Conservation (phyloP, 2,797 vertebrate genomes). For the Apogon talboti region DNA sequence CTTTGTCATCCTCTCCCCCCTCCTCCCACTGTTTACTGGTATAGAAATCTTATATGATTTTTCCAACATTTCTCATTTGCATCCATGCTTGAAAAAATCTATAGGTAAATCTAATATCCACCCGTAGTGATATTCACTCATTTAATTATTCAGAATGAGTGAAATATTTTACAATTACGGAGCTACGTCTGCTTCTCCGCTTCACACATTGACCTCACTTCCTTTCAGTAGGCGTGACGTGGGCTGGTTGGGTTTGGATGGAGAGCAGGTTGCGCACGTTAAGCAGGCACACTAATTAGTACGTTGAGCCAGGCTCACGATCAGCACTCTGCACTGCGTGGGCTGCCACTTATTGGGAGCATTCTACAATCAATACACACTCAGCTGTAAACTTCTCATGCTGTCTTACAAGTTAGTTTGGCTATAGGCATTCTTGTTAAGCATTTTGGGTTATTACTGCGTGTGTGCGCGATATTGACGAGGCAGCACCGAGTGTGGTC, state of each 20-base stretch:
- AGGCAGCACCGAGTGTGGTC: constrained; percentile 39
- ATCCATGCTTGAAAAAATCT: constrained; percentile 44
- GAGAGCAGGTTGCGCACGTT: constrained; percentile 36
- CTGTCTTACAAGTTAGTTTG: constrained; percentile 54
- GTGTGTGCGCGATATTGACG: constrained; percentile 43
- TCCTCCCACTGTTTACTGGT: constrained; percentile 2
- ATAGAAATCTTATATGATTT: constrained; percentile 10
- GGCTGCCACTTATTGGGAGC: constrained; percentile 63
- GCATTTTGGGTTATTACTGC: constrained; percentile 30
- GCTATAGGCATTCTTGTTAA: constrained; percentile 57
- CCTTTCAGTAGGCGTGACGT: constrained; percentile 39
- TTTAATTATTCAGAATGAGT: constrained; percentile 40
- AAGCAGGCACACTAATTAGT: constrained; percentile 68
- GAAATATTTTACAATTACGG: constrained; percentile 51
- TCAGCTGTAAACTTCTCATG: constrained; percentile 47
- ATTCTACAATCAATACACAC: constrained; percentile 54
- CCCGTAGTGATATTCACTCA: constrained; percentile 32
- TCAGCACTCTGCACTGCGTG: constrained; percentile 45
- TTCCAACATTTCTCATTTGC: constrained; percentile 24
- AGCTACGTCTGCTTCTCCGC: constrained; percentile 32
- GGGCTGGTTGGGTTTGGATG: constrained; percentile 36
- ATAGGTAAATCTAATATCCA: constrained; percentile 21
- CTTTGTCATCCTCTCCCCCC: neutral
- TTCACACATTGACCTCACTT: constrained; percentile 44
- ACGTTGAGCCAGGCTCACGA: constrained; percentile 35